Evolutionary conservation across 2,888 invertebrate genomes (phyloP).

Genomic region (Ctenicera cuprea): DNA sequence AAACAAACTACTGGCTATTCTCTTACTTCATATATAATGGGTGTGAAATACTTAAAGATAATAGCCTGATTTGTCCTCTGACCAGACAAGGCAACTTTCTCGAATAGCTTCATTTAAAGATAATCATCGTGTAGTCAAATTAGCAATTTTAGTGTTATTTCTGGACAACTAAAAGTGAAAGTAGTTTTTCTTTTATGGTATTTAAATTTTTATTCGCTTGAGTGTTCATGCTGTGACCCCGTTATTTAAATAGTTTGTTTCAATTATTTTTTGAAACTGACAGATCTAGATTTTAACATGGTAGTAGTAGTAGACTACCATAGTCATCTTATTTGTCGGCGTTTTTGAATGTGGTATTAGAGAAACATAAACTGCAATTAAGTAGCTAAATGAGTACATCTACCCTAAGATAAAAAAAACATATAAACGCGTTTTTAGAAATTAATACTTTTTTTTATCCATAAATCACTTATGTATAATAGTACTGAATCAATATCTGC

Average conservation of each 20-base stretch:
- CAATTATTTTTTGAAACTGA: background rate
- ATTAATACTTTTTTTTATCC: too few species aligned
- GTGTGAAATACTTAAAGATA: background rate
- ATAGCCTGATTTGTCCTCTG: background rate
- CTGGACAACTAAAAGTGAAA: constrained; percentile 43
- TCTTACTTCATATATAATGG: constrained; percentile 4
- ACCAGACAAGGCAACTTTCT: constrained; percentile 24
- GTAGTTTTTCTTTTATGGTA: constrained; percentile 44
- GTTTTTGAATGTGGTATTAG: too few species aligned
- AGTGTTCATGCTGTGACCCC: constrained; percentile 36
- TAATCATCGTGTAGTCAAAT: constrained; percentile 22
- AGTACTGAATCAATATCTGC: too few species aligned
- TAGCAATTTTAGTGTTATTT: constrained; percentile 30
- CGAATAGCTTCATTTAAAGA: constrained; percentile 32
- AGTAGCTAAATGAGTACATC: too few species aligned
- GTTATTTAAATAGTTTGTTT: constrained; percentile 6
- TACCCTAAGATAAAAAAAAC: too few species aligned
- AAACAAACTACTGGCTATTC: background rate
- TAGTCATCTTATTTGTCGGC: too few species aligned
- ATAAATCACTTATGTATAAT: too few species aligned
- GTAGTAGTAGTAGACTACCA: too few species aligned
- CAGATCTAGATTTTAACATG: constrained; percentile 8
- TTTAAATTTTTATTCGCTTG: constrained; percentile 39
- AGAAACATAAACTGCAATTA: too few species aligned
- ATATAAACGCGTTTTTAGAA: too few species aligned